phyloP scores from a whole-genome alignment of 1,140 invertebrate species.

The Drosophila baimaii region DNA sequence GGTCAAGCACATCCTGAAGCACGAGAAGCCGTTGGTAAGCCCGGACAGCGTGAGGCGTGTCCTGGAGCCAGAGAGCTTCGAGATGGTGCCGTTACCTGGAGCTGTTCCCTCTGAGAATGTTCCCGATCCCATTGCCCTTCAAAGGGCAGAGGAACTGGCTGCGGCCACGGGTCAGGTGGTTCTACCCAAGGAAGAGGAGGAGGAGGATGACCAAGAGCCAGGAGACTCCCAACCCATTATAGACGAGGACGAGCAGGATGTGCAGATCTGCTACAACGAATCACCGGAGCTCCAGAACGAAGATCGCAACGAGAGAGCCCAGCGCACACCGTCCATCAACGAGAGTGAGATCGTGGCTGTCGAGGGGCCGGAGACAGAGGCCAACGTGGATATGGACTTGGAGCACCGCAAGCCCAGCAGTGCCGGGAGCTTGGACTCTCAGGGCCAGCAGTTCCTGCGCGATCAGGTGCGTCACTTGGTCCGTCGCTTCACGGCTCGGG shows the following conservation, averaged over 20 bases:
- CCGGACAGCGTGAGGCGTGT: slow-evolving; percentile 76
- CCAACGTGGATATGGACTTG: slow-evolving; percentile 16
- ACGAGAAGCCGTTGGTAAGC: slow-evolving; percentile 79
- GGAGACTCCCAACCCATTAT: slow-evolving; percentile 45
- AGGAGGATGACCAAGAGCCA: slow-evolving; percentile 30
- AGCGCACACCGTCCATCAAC: slow-evolving; percentile 62
- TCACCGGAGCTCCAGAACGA: slow-evolving; percentile 78
- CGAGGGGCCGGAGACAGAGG: slow-evolving; percentile 33
- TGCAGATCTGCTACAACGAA: slow-evolving; percentile 81
- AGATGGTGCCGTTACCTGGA: slow-evolving; percentile 62
- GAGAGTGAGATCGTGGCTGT: slow-evolving; percentile 75
- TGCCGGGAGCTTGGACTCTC: slow-evolving; percentile 70
- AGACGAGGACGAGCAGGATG: slow-evolving; percentile 80
- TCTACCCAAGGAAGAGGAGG: slow-evolving; percentile 12
- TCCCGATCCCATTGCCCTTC: slow-evolving; percentile 53
- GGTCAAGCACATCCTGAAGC: slow-evolving; percentile 80
- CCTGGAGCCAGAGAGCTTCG: slow-evolving; percentile 52
- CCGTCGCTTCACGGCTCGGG: slow-evolving; percentile 86
- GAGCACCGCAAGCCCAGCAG: slow-evolving; percentile 61
- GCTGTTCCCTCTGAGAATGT: slow-evolving; percentile 38
- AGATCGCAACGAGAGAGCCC: slow-evolving; percentile 65
- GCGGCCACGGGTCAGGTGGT: slow-evolving; percentile 64
- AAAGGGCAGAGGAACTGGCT: slow-evolving; percentile 50
- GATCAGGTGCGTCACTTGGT: slow-evolving; percentile 86
- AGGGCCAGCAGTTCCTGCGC: slow-evolving; percentile 76